Conservation (phyloP, 2,888 invertebrate species). For the Patella ulyssiponensis region DNA sequence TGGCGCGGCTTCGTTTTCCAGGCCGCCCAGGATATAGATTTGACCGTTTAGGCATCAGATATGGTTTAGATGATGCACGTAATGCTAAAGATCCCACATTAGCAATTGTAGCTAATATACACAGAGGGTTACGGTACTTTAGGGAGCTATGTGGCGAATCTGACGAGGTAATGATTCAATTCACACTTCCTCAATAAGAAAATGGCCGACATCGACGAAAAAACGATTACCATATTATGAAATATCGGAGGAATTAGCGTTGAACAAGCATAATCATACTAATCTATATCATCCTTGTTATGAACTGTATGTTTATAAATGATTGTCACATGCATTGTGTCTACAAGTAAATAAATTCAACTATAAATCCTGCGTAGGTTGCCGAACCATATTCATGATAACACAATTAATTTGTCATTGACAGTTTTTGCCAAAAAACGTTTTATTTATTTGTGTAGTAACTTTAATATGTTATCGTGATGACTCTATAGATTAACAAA, state of each 20-base stretch:
- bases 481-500: no score
- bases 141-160: constrained; percentile 67
- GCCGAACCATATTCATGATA: no score
- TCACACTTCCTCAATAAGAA: constrained; percentile 41
- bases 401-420: no score
- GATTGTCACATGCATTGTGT: no score
- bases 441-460: no score
- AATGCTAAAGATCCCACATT: constrained; percentile 61
- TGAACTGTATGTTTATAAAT: background rate
- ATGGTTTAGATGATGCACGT: constrained; percentile 63
- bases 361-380: no score
- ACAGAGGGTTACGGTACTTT: constrained; percentile 62
- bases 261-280: background rate
- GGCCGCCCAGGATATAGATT: constrained; percentile 71
- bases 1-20: constrained; percentile 71
- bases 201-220: constrained; percentile 62
- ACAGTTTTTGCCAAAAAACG: no score
- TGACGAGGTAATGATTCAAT: constrained; percentile 64
- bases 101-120: constrained; percentile 64
- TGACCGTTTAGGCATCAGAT: constrained; percentile 62
- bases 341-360: no score
- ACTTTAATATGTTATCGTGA: no score
- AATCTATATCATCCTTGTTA: constrained; percentile 9
- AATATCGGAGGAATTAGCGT: constrained; percentile 14
- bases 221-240: constrained; percentile 23